Base-by-base conservation (phyloP, 2,888 invertebrate species). In the Pammene aurita region DNA sequence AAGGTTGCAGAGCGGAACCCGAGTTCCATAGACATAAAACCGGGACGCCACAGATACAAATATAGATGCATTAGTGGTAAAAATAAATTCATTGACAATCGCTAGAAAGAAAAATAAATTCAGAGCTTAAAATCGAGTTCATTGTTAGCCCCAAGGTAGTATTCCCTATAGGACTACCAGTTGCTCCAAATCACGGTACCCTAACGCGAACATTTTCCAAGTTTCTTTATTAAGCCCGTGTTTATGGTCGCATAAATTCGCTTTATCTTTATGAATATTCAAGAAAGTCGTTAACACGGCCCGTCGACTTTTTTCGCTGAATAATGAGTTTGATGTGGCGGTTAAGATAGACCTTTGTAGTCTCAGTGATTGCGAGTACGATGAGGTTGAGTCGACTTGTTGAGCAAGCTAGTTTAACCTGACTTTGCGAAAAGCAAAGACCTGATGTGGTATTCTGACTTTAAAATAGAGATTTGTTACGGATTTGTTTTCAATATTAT, bases 211-310 rank as follows among this genome's bases (percentile, higher is more conserved):
- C 75, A 75, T 75, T 75, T 74, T 74, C 77, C 80, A 80, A 84
- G 73, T 82, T 84, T 84, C 84, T 86, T 84, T 86, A 85, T 86
- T 84, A 80, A 73, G 72, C 67, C 56, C 74, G 77, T 76, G 80
- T 88, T 88, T 88, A 88, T 83, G 88, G 84, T 82, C 78, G 75
- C 81, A 87, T 89, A 88, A 89, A 88, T 89, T 87, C 77, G 78
- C 80, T 87, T 88, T 87, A 88, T 88, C 87, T 88, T 87, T 86
- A 87, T 89, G 88, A 88, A 89, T 89, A 89, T 89, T 89, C 85
- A 87, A 78, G 71, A 73, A 72, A 75, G 79, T 78, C 80, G 78
- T 69, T 69, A 68, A 68, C 63, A 68, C 63, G 63, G 68, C 52
- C 54, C 69, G 64, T 48, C 64, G 60, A 64, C 69, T 64, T 38